Evolutionary conservation across 2,113 vertebrate genomes (phyloP).

Genomic region (Scatophagus argus): DNA sequence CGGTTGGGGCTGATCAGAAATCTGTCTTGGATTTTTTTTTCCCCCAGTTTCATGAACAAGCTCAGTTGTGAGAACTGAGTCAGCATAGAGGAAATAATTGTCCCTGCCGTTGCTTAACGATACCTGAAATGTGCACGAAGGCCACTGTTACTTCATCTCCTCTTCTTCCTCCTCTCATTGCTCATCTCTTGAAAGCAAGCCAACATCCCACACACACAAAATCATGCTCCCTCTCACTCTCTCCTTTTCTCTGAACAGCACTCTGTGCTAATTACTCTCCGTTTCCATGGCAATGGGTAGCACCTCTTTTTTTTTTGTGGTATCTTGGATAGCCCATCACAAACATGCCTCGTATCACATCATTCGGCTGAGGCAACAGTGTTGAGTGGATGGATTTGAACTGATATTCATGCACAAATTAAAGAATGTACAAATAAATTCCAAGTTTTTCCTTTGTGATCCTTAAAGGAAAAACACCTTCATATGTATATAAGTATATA

Average conservation of each 20-base stretch:
- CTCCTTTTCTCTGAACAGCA: constrained; percentile 59
- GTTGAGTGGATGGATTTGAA: constrained; percentile 12
- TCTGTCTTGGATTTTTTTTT: constrained; percentile 3
- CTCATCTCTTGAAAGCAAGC: constrained; percentile 69
- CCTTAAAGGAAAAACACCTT: not conserved
- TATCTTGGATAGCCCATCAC: constrained; percentile 50
- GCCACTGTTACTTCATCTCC: constrained; percentile 36
- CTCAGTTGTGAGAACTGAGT: not conserved
- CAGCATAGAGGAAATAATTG: not conserved
- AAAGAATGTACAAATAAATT: not conserved
- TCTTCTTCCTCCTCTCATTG: constrained; percentile 37
- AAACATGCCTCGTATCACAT: constrained; percentile 36
- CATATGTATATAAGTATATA: not conserved
- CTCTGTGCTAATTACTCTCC: constrained; percentile 76
- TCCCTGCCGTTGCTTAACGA: not conserved
- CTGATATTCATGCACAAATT: not conserved
- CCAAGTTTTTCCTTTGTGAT: not conserved
- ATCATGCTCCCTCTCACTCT: constrained; percentile 42
- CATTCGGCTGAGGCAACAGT: constrained; percentile 5
- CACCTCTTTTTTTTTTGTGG: constrained; percentile 51
- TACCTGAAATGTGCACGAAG: constrained; percentile 49
- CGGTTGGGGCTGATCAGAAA: not conserved
- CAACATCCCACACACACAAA: constrained; percentile 62
- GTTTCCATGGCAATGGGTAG: constrained; percentile 73
- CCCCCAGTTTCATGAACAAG: constrained; percentile 34